Evolutionary conservation across 2,113 vertebrate genomes (phyloP).

Genomic region (Nicator chloris): DNA sequence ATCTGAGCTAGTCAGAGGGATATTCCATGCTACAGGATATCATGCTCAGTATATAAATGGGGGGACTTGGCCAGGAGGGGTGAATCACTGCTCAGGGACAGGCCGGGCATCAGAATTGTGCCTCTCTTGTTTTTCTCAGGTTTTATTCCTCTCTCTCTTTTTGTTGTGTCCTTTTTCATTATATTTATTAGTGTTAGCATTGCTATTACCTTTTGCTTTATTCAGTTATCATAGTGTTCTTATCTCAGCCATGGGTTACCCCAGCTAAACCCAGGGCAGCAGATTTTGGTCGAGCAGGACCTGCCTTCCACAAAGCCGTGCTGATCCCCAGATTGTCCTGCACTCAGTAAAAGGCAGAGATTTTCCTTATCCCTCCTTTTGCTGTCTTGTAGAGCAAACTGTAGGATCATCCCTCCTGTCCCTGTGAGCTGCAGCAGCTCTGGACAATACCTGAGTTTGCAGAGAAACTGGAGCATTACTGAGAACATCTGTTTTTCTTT

Average conservation of each 20-base stretch:
- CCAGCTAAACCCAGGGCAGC: not conserved
- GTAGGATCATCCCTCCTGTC: not conserved
- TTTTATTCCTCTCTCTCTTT: not conserved
- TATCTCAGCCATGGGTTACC: not conserved
- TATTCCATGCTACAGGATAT: not conserved
- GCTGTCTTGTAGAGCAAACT: not conserved
- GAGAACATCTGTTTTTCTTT: conserved; percentile 24
- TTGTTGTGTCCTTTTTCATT: not conserved
- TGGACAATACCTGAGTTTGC: conserved; percentile 9
- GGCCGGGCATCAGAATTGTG: not conserved
- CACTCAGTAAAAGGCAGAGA: not conserved
- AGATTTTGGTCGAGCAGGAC: not conserved
- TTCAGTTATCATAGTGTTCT: not conserved
- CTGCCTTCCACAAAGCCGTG: not conserved
- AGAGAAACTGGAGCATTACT: not conserved
- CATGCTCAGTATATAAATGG: not conserved
- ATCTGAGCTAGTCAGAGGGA: not conserved
- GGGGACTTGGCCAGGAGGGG: not conserved
- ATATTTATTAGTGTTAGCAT: not conserved
- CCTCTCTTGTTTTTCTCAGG: not conserved
- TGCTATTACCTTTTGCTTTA: not conserved
- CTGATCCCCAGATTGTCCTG: not conserved
- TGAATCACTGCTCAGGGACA: not conserved
- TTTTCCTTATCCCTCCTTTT: not conserved
- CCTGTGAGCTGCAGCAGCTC: not conserved